phyloP scores from a whole-genome alignment of 2,888 invertebrate species.

The Xestia c-nigrum region DNA sequence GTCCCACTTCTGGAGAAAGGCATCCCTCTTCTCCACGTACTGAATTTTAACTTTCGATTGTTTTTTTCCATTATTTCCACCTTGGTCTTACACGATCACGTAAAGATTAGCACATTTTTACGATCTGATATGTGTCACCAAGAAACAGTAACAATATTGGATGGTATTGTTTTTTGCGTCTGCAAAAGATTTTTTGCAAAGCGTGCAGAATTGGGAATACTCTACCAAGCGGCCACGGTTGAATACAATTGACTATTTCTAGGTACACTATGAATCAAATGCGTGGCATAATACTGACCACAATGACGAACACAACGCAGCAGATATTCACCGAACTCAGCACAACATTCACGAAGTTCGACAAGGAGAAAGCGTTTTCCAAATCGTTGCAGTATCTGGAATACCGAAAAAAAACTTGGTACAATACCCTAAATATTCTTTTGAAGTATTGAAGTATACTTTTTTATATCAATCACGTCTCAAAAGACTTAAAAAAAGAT shows the following conservation, averaged over 20 bases:
- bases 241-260: slow-evolving; percentile 24
- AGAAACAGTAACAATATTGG: not conserved
- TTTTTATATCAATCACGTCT: slow-evolving; percentile 60
- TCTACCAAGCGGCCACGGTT: slow-evolving; percentile 4
- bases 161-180: not conserved
- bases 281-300: slow-evolving; percentile 75
- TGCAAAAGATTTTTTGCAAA: not conserved
- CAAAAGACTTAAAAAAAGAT: slow-evolving; percentile 31
- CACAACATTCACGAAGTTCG: slow-evolving; percentile 84
- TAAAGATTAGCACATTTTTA: not conserved
- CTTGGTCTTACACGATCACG: not conserved
- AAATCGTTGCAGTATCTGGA: slow-evolving; percentile 86
- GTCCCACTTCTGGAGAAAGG: not conserved
- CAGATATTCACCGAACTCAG: slow-evolving; percentile 87
- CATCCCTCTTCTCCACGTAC: not conserved
- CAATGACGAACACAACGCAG: slow-evolving; percentile 86
- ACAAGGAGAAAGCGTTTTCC: slow-evolving; percentile 84
- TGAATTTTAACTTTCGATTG: too few relatives aligned
- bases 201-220: slow-evolving; percentile 9
- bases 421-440: slow-evolving; percentile 42
- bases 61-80: not conserved
- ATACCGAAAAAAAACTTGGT: slow-evolving; percentile 56
- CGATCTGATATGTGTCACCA: not conserved
- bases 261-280: slow-evolving; percentile 38
- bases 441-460: slow-evolving; percentile 31